A percentile compares a stretch with the other conserved stretches of the same genome.
Evolutionary conservation across 1,140 invertebrate genomes (phyloP).

Genomic region (Drosophila chauvacae): DNA sequence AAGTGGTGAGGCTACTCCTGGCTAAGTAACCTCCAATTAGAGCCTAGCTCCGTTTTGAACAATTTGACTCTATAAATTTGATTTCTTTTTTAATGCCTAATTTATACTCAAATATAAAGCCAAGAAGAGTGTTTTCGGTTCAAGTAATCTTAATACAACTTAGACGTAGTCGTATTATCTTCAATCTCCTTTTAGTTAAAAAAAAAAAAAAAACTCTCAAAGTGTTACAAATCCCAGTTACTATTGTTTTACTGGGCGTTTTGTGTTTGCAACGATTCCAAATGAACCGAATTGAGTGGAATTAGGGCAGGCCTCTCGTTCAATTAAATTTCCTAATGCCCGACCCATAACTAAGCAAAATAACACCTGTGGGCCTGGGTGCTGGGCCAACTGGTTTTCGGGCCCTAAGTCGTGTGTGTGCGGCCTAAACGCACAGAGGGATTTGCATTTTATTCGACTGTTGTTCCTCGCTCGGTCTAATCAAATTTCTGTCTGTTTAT

Average conservation of each 20-base stretch:
- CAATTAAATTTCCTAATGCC: constrained; percentile 7
- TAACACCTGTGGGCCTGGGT: background rate
- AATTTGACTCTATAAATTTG: background rate
- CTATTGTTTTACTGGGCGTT: background rate
- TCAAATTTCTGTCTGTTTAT: constrained; percentile 67
- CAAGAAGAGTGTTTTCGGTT: background rate
- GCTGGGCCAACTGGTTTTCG: background rate
- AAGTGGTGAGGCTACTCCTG: too few relatives aligned
- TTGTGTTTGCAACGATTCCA: background rate
- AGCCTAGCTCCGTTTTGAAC: too few relatives aligned
- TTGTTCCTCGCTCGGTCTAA: constrained; percentile 39
- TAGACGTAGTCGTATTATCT: background rate
- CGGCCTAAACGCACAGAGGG: constrained; percentile 49
- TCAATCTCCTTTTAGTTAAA: background rate
- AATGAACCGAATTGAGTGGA: constrained; percentile 1
- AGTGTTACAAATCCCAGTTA: background rate
- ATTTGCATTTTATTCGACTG: constrained; percentile 64
- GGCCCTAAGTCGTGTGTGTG: constrained; percentile 47
- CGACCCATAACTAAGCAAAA: background rate
- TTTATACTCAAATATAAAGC: background rate
- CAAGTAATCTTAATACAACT: background rate
- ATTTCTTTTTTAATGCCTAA: background rate
- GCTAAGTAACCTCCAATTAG: too few relatives aligned
- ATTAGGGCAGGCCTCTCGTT: background rate
- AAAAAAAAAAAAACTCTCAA: background rate